phyloP scores from a whole-genome alignment of 1,140 invertebrate species.

The Pseudachorutes palmiensis region DNA sequence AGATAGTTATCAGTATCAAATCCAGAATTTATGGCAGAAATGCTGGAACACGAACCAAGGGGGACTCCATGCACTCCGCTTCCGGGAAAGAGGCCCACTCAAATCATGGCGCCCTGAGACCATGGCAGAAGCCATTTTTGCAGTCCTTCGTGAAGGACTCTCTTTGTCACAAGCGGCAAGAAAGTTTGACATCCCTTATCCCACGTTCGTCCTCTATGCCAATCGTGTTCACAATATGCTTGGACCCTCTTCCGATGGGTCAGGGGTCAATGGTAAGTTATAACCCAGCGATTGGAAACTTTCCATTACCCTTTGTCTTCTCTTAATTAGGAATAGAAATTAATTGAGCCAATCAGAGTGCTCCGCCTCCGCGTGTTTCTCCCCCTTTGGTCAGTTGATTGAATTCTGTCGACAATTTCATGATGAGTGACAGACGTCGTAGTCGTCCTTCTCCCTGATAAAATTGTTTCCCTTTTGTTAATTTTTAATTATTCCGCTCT shows the following conservation, averaged over 20 bases:
- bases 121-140: conserved; percentile 87
- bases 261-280: conserved; percentile 56
- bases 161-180: conserved; percentile 78
- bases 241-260: conserved; percentile 75
- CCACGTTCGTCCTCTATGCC: conserved; percentile 86
- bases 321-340: background rate
- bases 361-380: background rate
- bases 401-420: background rate
- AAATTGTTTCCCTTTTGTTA: conserved; percentile 12
- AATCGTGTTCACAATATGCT: conserved; percentile 89
- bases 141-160: conserved; percentile 78
- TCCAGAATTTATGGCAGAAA: conserved; percentile 89
- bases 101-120: conserved; percentile 88
- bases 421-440: background rate
- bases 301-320: background rate
- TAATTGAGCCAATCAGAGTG: background rate
- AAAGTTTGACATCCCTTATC: conserved; percentile 88
- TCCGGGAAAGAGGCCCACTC: conserved; percentile 79
- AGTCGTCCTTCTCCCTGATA: background rate
- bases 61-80: conserved; percentile 68
- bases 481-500: background rate
- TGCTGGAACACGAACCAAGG: conserved; percentile 86
- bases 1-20: conserved; percentile 88
- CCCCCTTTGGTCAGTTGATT: background rate
- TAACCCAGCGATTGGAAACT: no score